Conservation (phyloP, 2,113 vertebrate genomes). For the Otocyon megalotis region DNA sequence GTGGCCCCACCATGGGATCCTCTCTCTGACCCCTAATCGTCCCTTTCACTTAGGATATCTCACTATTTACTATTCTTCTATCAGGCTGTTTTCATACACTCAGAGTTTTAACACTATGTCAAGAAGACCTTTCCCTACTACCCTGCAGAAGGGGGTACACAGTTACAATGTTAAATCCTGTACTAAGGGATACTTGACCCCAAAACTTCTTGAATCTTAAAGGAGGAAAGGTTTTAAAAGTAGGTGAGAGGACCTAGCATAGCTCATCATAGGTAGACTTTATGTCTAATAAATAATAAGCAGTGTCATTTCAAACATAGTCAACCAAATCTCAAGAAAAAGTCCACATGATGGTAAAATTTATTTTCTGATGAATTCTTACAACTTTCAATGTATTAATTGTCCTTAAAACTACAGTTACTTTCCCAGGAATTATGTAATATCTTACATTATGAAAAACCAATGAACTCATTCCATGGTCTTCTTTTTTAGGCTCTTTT, state of each 20-base stretch:
- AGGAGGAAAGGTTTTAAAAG: neutral
- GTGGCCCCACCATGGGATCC: accelerated
- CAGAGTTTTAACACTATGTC: neutral
- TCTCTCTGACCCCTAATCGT: neutral
- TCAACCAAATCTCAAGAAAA: neutral
- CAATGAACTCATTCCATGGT: neutral
- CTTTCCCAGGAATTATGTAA: neutral
- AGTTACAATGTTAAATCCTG: neutral
- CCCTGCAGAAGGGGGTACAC: neutral
- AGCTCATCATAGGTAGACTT: neutral
- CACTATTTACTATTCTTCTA: neutral
- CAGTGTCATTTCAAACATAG: neutral
- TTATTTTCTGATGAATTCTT: neutral
- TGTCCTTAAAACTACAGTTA: neutral
- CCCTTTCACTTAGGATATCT: neutral
- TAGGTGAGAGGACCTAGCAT: accelerated
- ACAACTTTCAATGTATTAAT: neutral
- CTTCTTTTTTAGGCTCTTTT: neutral
- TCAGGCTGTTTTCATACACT: neutral
- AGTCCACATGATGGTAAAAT: neutral
- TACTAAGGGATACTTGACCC: neutral
- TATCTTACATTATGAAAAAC: neutral
- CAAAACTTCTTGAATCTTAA: neutral
- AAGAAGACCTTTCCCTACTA: neutral
- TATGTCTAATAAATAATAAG: neutral